Evolutionary conservation across 2,113 vertebrate genomes (phyloP).

Genomic region (Nicator chloris): DNA sequence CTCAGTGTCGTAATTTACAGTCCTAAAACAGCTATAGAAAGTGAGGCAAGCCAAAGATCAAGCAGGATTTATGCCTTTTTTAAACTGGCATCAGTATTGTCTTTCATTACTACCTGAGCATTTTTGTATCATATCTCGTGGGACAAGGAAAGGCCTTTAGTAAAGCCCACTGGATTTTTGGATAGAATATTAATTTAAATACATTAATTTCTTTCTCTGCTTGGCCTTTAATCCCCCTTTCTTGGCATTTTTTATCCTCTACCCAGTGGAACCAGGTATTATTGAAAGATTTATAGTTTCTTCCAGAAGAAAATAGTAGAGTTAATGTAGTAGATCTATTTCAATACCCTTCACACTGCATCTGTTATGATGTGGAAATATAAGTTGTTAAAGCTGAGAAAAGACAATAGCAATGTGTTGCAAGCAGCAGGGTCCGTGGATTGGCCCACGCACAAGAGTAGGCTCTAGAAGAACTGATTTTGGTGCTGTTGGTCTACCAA

Average conservation of each 20-base stretch:
- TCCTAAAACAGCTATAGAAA: background rate
- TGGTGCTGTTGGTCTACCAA: background rate
- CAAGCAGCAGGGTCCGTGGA: background rate
- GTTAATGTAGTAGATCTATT: background rate
- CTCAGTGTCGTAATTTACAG: background rate
- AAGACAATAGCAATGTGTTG: background rate
- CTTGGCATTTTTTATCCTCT: background rate
- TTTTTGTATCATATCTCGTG: background rate
- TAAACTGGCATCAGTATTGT: background rate
- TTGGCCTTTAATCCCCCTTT: background rate
- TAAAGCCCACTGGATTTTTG: background rate
- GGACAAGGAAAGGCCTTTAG: background rate
- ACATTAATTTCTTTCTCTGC: background rate
- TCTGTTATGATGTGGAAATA: background rate
- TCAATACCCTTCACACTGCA: background rate
- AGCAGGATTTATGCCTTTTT: background rate
- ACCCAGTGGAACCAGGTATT: background rate
- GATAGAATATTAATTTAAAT: background rate
- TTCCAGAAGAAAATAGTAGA: background rate
- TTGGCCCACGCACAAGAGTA: background rate
- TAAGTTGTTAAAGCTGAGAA: background rate
- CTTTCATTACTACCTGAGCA: background rate
- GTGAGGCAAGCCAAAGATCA: background rate
- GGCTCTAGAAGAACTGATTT: background rate
- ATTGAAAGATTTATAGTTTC: background rate